Base-by-base conservation (phyloP, 2,888 invertebrate genomes). In the Hypselothyrea guttata region DNA sequence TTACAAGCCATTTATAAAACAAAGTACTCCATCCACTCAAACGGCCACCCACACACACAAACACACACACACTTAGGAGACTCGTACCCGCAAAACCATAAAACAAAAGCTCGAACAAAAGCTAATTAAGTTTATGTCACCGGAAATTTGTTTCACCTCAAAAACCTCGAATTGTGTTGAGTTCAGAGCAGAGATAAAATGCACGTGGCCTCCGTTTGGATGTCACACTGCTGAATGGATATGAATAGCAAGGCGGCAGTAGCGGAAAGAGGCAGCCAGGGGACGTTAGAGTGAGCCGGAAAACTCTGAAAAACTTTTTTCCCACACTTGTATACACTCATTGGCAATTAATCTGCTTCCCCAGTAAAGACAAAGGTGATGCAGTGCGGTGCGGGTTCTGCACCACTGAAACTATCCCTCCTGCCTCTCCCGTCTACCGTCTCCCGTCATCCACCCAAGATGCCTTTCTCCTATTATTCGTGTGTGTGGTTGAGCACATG, bases 81-180 rank as follows among this genome's bases (percentile, higher is more conserved):
- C 72, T 78, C 73, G 78, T 65, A 75, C 82, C 78, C 82, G 63
- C 82, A 82, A 79, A 77, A 71, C 83, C 75, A 75, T 78, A 59
- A 78, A 71, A 87, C 78, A 86, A 83, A 78, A 85, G 85, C 76
- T 76, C 75, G 81, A 82, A 85, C 88, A 88, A 88, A 89, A 89
- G 88, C 89, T 89, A 89, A 89, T 89, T 89, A 89, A 89, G 89
- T 89, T 89, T 89, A 87, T 89, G 89, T 89, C 89, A 89, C 88
- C 88, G 88, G 88, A 89, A 89, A 89, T 89, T 89, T 89, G 88
- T 88, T 89, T 88, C 88, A 87, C 86, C 86, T 87, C 86, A 86
- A 87, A 87, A 87, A 84, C 83, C 81, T 82, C 81, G 84, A 84
- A 82, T 84, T 84, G 82, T 84, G 81, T 69, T 74, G 77, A 74